These are phyloP conservation scores for Alosa alosa DNA, from an alignment of 2,113 vertebrate genomes.

Conservation along the genomic window DNA sequence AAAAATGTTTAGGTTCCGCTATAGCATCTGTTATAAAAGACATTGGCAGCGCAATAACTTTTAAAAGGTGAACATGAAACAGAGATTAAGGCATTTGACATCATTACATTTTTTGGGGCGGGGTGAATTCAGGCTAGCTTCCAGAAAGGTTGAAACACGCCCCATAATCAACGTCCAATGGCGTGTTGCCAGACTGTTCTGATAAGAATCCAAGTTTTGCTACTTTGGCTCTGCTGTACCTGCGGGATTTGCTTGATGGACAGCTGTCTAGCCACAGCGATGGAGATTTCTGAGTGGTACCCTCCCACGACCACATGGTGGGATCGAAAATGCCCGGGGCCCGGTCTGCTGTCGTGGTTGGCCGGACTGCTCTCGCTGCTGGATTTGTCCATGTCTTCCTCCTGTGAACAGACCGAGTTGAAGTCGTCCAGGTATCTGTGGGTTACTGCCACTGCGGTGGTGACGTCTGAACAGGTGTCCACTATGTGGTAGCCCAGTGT, in stretches of 20 bases:
- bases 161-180: no score
- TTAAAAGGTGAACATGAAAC: no score
- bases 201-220: no score
- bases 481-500: conserved; percentile 54
- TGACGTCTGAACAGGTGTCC: conserved; percentile 49
- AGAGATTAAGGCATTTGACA: no score
- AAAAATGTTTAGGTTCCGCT: no score
- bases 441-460: conserved; percentile 38
- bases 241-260: conserved; percentile 43
- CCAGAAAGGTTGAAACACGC: no score
- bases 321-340: conserved; percentile 8
- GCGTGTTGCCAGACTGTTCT: no score
- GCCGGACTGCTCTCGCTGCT: background rate
- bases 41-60: no score
- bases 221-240: conserved; percentile 7
- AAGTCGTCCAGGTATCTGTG: conserved; percentile 31
- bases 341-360: background rate
- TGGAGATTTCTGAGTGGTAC: conserved; percentile 50
- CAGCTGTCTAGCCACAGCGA: conserved; percentile 54
- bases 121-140: no score
- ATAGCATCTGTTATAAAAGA: no score
- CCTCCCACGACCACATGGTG: conserved; percentile 51
- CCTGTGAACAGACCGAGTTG: background rate
- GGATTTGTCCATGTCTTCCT: background rate
- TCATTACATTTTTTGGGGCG: no score